Evolutionary conservation across 2,888 invertebrate genomes (phyloP).

Genomic region (Troglohyphantes excavatus): DNA sequence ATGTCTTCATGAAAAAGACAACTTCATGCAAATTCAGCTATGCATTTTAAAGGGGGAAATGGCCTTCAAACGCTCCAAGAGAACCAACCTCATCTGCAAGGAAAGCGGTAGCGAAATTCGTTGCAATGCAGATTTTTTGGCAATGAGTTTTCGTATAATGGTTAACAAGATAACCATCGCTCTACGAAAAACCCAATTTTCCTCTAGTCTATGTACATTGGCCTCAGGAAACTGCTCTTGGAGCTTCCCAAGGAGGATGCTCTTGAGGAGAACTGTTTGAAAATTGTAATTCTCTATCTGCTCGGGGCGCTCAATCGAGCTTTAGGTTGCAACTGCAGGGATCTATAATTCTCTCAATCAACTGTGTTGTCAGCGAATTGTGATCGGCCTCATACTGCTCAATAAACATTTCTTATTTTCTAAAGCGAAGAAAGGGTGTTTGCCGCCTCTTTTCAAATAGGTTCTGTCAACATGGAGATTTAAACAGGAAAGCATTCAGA

Average conservation of each 20-base stretch:
- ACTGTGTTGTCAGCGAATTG: constrained; percentile 44
- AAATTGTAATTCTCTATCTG: constrained; percentile 51
- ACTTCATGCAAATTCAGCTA: constrained; percentile 42
- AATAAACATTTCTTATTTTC: constrained; percentile 17
- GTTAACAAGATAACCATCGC: constrained; percentile 60
- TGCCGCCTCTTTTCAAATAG: constrained; percentile 1
- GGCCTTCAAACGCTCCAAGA: background rate
- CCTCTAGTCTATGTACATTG: background rate
- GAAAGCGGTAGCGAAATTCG: constrained; percentile 26
- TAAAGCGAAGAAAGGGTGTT: constrained; percentile 8
- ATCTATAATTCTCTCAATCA: constrained; percentile 55
- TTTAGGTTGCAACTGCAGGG: background rate
- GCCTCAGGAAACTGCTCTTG: background rate
- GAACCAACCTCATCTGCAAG: constrained; percentile 7
- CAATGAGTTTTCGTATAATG: constrained; percentile 34
- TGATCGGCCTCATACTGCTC: constrained; percentile 26
- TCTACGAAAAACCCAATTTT: constrained; percentile 49
- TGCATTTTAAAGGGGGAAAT: constrained; percentile 43
- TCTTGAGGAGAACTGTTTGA: constrained; percentile 28
- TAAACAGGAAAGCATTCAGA: constrained; percentile 12
- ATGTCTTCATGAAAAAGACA: constrained; percentile 22
- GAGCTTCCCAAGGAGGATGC: background rate
- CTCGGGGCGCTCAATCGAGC: constrained; percentile 33
- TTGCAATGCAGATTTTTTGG: constrained; percentile 61
- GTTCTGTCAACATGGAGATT: constrained; percentile 11